These are phyloP conservation scores for Chrysodeixis includens DNA, from an alignment of 2,888 invertebrate genomes.

Conservation along the genomic window DNA sequence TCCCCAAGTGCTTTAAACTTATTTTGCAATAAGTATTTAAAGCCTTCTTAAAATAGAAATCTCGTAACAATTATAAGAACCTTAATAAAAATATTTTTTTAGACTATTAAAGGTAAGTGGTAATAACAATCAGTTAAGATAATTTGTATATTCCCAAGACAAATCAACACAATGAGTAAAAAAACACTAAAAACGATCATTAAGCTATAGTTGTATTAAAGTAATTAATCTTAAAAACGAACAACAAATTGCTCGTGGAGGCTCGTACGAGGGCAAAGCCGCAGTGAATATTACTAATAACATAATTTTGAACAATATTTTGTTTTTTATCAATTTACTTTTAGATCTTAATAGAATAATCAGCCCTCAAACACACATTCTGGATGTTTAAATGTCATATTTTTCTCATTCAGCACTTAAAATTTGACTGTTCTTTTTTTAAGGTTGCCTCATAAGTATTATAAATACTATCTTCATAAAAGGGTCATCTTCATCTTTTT, in stretches of 20 bases:
- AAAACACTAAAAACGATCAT: background rate
- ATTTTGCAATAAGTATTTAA: background rate
- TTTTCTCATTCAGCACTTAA: too few relatives aligned
- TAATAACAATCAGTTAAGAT: background rate
- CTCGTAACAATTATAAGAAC: background rate
- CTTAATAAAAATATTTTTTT: background rate
- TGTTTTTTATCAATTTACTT: too few relatives aligned
- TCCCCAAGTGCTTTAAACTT: background rate
- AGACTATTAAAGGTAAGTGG: background rate
- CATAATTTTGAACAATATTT: too few relatives aligned
- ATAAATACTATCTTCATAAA: too few relatives aligned
- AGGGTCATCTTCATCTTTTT: too few relatives aligned
- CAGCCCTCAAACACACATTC: too few relatives aligned
- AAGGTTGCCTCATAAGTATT: too few relatives aligned
- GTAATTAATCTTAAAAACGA: constrained; percentile 3
- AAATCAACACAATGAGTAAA: background rate
- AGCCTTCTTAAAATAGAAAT: background rate
- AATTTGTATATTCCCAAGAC: background rate
- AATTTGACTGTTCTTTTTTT: too few relatives aligned
- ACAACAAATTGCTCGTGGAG: background rate
- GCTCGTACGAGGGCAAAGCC: too few relatives aligned
- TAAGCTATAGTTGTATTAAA: background rate
- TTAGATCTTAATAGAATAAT: too few relatives aligned
- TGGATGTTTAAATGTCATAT: too few relatives aligned
- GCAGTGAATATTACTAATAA: too few relatives aligned